phyloP scores from a whole-genome alignment of 53 echinoderm and acorn worm species.

The Pentamera pediparva region DNA sequence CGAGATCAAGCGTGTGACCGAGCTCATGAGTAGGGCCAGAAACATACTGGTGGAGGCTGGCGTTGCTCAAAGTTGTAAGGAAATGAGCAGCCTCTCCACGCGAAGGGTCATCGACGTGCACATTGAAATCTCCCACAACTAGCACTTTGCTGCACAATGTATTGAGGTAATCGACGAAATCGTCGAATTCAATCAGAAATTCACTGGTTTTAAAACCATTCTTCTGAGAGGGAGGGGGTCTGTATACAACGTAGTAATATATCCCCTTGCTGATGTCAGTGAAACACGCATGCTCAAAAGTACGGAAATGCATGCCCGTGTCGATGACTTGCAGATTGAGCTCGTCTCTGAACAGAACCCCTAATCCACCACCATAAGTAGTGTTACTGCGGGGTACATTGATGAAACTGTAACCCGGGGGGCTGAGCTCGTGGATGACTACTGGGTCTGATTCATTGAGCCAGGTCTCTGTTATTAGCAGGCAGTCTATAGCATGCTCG shows the following conservation, averaged over 20 bases:
- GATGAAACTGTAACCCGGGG: neutral
- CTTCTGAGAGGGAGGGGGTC: neutral
- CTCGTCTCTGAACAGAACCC: neutral
- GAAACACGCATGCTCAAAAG: neutral
- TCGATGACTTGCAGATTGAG: neutral
- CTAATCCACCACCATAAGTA: neutral
- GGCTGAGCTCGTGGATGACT: neutral
- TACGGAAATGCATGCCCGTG: neutral
- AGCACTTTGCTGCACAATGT: neutral
- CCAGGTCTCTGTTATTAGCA: neutral
- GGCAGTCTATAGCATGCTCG: neutral
- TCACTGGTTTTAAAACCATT: neutral
- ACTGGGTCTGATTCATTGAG: neutral
- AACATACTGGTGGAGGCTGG: neutral
- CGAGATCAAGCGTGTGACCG: neutral
- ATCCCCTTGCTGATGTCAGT: neutral
- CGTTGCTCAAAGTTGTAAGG: neutral
- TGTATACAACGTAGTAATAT: too few species aligned
- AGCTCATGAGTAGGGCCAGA: neutral
- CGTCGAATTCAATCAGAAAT: neutral
- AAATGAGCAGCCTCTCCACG: neutral
- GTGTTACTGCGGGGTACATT: neutral
- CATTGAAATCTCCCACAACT: neutral
- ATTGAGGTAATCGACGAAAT: neutral
- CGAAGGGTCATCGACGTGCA: neutral